These are phyloP conservation scores for Bacillus rossius DNA, from an alignment of 1,140 invertebrate species.

Conservation along the genomic window DNA sequence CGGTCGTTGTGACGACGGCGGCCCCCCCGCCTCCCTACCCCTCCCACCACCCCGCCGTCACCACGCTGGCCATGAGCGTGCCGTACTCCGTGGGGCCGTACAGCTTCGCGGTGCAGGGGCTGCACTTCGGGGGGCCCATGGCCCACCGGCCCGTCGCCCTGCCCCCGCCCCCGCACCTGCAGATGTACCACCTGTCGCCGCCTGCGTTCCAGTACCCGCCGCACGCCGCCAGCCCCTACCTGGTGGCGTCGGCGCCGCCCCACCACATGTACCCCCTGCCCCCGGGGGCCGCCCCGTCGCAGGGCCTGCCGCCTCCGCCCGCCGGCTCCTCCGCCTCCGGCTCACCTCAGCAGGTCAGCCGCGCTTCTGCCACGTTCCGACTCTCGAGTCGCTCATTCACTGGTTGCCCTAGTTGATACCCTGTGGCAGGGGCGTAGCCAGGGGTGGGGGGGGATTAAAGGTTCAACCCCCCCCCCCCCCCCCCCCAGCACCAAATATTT, in stretches of 20 bases:
- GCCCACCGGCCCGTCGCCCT: slow-evolving; percentile 36
- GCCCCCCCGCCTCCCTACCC: slow-evolving; percentile 50
- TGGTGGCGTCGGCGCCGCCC: slow-evolving; percentile 18
- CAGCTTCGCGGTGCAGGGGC: slow-evolving; percentile 42
- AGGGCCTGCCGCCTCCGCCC: not conserved
- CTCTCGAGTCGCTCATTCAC: not conserved
- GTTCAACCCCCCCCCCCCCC: too few species aligned
- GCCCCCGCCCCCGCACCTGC: slow-evolving; percentile 14
- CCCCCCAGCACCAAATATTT: too few species aligned
- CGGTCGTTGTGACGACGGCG: slow-evolving; percentile 26
- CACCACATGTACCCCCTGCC: slow-evolving; percentile 23
- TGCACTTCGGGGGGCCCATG: slow-evolving; percentile 46
- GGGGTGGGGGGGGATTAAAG: too few species aligned
- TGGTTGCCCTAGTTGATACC: too few species aligned
- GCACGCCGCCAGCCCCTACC: slow-evolving; percentile 12
- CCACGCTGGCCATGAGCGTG: slow-evolving; percentile 47
- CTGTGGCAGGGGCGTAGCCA: too few species aligned
- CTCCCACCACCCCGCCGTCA: slow-evolving; percentile 42
- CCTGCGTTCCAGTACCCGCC: slow-evolving; percentile 30
- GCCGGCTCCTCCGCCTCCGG: not conserved
- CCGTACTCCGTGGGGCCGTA: slow-evolving; percentile 54
- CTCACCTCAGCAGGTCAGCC: not conserved
- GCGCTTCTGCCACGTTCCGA: too few species aligned
- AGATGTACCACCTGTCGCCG: slow-evolving; percentile 42
- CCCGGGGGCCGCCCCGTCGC: slow-evolving; percentile 4